phyloP scores from a whole-genome alignment of 2,113 vertebrate species.

The Pyxicephalus adspersus region DNA sequence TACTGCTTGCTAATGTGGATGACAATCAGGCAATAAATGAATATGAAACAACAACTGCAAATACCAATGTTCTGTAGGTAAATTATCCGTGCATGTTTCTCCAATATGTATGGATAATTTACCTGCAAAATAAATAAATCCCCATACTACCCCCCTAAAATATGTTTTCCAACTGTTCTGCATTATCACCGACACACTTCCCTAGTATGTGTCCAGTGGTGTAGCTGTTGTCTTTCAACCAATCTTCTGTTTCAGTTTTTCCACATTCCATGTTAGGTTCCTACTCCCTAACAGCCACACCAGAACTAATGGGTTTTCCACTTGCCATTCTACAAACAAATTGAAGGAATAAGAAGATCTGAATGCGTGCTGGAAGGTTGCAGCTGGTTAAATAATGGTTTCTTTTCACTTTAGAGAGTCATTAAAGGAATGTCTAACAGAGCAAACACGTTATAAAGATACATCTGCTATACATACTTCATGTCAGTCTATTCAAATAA shows the following conservation, averaged over 20 bases:
- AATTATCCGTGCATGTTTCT: no score
- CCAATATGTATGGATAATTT: neutral
- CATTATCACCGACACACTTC: neutral
- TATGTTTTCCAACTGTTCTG: neutral
- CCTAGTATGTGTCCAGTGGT: neutral
- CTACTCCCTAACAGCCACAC: constrained; percentile 34
- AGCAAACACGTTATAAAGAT: constrained; percentile 46
- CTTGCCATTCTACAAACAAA: constrained; percentile 45
- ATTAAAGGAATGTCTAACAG: constrained; percentile 43
- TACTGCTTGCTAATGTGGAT: no score
- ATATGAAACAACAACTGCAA: neutral
- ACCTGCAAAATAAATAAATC: neutral
- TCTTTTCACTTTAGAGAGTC: constrained; percentile 43
- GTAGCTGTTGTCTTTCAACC: neutral
- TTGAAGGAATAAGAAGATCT: constrained; percentile 20
- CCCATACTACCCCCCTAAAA: neutral
- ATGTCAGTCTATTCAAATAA: constrained; percentile 50
- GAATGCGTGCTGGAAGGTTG: constrained; percentile 16
- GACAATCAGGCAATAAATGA: neutral
- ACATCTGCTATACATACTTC: constrained; percentile 48
- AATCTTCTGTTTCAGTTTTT: constrained; percentile 22
- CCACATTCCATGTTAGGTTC: constrained; percentile 13
- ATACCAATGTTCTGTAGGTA: neutral
- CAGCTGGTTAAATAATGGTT: constrained; percentile 52
- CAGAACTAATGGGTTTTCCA: constrained; percentile 48